A percentile compares a stretch with the other conserved stretches of the same genome.
phyloP scores from a whole-genome alignment of 2,797 vertebrate species.

The Liasis olivaceus region DNA sequence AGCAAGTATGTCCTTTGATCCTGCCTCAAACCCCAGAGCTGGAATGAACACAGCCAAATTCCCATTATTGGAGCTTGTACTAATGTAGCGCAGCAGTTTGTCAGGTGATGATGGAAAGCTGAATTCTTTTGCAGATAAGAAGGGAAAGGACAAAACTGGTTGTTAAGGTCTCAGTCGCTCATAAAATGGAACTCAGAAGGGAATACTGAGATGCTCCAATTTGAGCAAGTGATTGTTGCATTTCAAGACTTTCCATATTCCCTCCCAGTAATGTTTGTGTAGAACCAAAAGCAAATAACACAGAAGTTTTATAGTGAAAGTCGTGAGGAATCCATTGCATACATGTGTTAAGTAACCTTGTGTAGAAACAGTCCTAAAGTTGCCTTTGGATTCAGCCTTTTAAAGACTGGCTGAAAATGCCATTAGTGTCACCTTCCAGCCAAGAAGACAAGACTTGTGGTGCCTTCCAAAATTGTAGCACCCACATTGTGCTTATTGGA shows the following conservation, averaged over 20 bases:
- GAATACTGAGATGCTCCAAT: not conserved
- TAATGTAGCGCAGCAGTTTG: not conserved
- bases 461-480: not conserved
- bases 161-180: not conserved
- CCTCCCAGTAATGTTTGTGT: not conserved
- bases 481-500: not conserved
- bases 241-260: not conserved
- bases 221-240: not conserved
- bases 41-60: conserved; percentile 11
- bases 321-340: not conserved
- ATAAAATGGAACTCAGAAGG: too few species aligned
- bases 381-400: not conserved
- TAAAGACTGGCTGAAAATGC: not conserved
- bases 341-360: not conserved
- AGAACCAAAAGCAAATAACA: not conserved
- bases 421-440: not conserved
- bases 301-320: not conserved
- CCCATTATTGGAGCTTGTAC: not conserved
- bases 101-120: not conserved
- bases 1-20: conserved; percentile 39
- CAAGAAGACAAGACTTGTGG: not conserved
- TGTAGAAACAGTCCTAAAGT: not conserved
- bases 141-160: not conserved
- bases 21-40: not conserved
- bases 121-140: not conserved